Evolutionary conservation across 2,888 invertebrate species (phyloP).

Genomic region (Ochropleura plecta): DNA sequence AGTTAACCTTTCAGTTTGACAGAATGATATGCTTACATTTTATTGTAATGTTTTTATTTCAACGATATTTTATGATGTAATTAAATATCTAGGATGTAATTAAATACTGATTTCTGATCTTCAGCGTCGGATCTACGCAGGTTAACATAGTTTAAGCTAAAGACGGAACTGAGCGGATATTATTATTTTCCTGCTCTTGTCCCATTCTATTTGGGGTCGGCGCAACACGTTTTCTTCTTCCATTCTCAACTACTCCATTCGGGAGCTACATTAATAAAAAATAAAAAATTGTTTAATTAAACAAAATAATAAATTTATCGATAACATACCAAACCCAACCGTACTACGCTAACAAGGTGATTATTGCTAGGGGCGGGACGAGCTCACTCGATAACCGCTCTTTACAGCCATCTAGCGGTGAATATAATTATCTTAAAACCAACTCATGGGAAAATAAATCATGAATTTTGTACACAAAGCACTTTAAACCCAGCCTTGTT

Average conservation of each 20-base stretch:
- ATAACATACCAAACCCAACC: constrained; percentile 61
- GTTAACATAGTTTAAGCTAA: too few relatives aligned
- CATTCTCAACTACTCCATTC: too few relatives aligned
- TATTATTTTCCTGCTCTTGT: too few relatives aligned
- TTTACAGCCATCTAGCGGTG: constrained; percentile 75
- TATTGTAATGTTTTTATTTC: not conserved
- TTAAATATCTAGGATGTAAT: not conserved
- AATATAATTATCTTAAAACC: constrained; percentile 80
- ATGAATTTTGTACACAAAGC: constrained; percentile 65
- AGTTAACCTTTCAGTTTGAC: constrained; percentile 4
- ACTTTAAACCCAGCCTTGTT: constrained; percentile 33
- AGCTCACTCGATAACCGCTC: constrained; percentile 80
- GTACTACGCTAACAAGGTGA: constrained; percentile 78
- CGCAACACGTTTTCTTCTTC: too few relatives aligned
- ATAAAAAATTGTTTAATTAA: not conserved
- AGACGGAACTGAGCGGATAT: too few relatives aligned
- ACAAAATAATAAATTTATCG: constrained; percentile 36
- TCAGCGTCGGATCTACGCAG: not conserved
- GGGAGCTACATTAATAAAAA: not conserved
- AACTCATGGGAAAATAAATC: constrained; percentile 81
- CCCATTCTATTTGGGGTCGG: too few relatives aligned
- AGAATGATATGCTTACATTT: constrained; percentile 15
- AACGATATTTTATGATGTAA: not conserved
- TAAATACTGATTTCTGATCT: not conserved
- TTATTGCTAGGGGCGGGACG: constrained; percentile 82